Evolutionary conservation across 2,797 vertebrate genomes (phyloP), one percentile per base, ranked within the genome.

Genomic region (Hapalemur alaotrensis): DNA sequence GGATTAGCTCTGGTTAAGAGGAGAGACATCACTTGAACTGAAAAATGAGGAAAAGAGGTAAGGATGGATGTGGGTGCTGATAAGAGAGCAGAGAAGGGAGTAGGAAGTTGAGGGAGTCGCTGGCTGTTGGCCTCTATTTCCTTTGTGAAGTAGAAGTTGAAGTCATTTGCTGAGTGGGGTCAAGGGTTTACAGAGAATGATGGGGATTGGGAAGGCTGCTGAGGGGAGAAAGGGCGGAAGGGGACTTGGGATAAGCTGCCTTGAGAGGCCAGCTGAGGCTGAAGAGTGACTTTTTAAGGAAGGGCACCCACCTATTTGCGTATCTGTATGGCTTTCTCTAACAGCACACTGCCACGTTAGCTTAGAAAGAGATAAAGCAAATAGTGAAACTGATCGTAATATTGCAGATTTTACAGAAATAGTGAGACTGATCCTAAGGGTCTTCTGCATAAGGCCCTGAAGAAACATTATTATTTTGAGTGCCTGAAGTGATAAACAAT

Each of bases 121-220:
- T 97, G 95, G 97, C 96, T 94, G 83, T 88, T 92, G 96, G 97
- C 94, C 80, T 92, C 70, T 87, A 59, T 96, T 98, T 98, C 97
- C 97, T 97, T 94, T 95, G 97, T 96, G 93, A 96, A 97, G 87
- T 48, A 82, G 95, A 96, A 97, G 96, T 92, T 97, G 97, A 97
- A 93, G 97, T 97, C 97, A 97, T 98, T 98, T 98, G 91, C 91
- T 97, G 97, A 98, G 97, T 95, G 92, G 97, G 97, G 97, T 98
- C 96, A 98, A 98, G 97, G 97, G 97, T 97, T 97, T 97, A 96
- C 30, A 0, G 96, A 97, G 96, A 97, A 96, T 96, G 95, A 97
- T 95, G 95, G 89, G 78, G 59, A 93, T 96, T 89, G 88, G 72
- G 93, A 94, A 95, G 65, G 75, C 89, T 95, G 79, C 89, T 80